A percentile compares a stretch with the other conserved stretches of the same genome.
These are phyloP conservation scores for Noctilio leporinus DNA, from an alignment of 2,113 vertebrate species.

Conservation along the genomic window DNA sequence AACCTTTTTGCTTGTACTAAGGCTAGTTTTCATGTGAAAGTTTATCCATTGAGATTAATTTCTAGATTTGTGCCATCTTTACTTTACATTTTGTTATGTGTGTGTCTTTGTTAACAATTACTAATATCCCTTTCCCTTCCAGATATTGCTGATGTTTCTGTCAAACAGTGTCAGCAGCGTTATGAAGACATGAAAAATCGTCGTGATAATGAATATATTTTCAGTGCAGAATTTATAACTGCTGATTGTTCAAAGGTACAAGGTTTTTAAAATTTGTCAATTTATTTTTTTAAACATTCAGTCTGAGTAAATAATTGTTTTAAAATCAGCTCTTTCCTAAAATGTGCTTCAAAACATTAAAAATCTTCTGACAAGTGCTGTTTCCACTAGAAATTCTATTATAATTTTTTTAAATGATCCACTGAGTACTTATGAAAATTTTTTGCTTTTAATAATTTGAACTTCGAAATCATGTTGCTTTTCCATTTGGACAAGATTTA, in stretches of 20 bases:
- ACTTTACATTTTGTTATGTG: neutral
- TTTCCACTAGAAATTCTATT: conserved; percentile 30
- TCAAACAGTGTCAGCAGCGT: conserved; percentile 93
- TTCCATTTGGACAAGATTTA: neutral
- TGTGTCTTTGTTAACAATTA: neutral
- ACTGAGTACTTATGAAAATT: neutral
- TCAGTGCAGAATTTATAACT: conserved; percentile 91
- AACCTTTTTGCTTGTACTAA: neutral
- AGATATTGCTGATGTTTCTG: conserved; percentile 94
- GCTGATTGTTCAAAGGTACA: conserved; percentile 93
- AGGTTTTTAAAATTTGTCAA: neutral
- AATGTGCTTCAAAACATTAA: conserved; percentile 22
- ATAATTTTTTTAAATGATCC: neutral
- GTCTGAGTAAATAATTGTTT: neutral
- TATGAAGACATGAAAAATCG: conserved; percentile 90
- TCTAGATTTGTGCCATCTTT: neutral
- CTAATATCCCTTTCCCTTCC: neutral
- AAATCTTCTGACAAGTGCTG: neutral
- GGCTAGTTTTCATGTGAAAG: neutral
- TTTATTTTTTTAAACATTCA: conserved; percentile 7
- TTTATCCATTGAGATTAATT: neutral
- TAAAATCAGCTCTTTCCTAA: neutral
- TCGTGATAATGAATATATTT: conserved; percentile 83
- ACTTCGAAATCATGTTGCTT: conserved; percentile 13
- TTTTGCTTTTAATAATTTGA: conserved; percentile 35